phyloP scores from a whole-genome alignment of 1,140 invertebrate species.

The Muscidifurax raptorellus region DNA sequence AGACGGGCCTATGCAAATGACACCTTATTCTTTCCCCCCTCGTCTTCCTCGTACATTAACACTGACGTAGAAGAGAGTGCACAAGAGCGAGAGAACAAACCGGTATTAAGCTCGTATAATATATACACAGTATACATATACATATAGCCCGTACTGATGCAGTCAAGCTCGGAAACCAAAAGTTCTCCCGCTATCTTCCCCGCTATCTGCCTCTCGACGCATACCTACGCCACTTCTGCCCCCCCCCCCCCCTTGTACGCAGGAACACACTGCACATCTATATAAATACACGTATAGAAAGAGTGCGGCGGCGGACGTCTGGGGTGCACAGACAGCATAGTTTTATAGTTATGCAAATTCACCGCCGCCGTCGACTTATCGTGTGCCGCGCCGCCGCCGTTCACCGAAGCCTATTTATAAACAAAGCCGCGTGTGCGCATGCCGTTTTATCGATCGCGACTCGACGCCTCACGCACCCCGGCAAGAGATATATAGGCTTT shows the following conservation, averaged over 20 bases:
- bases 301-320: conserved; percentile 5
- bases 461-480: background rate
- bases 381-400: conserved; percentile 33
- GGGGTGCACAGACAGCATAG: conserved; percentile 31
- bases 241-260: background rate
- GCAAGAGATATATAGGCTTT: background rate
- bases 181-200: background rate
- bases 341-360: conserved; percentile 49
- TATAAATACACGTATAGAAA: background rate
- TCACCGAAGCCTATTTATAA: conserved; percentile 53
- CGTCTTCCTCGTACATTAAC: too few relatives aligned
- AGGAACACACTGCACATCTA: background rate
- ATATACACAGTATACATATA: too few relatives aligned
- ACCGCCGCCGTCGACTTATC: conserved; percentile 10
- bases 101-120: too few relatives aligned
- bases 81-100: too few relatives aligned
- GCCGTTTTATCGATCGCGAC: conserved; percentile 47
- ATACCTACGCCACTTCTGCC: background rate
- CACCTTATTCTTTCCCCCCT: background rate
- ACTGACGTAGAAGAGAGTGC: too few relatives aligned
- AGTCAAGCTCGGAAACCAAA: too few relatives aligned
- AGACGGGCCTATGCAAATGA: background rate
- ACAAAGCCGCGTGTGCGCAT: conserved; percentile 19
- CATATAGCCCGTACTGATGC: too few relatives aligned
- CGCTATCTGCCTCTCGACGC: background rate